Percentiles rank a stretch among this genome's conserved stretches.
Evolutionary conservation across 2,888 invertebrate genomes (phyloP).

Genomic region (Eupithecia dodoneata): DNA sequence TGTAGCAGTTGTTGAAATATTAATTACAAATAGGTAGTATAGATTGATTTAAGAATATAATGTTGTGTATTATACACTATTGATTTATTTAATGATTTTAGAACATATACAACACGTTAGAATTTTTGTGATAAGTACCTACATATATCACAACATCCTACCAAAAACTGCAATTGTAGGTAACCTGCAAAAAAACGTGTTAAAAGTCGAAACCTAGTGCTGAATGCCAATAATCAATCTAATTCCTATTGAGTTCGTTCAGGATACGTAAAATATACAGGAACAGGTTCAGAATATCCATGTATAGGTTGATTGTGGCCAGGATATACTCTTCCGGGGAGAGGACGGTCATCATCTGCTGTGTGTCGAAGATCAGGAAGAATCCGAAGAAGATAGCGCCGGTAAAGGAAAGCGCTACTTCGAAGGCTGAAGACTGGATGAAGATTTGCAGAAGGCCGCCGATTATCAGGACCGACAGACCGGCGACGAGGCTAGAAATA

Average conservation of each 20-base stretch:
- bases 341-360: conserved; percentile 91
- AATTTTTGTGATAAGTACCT: background rate
- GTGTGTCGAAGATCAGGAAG: conserved; percentile 93
- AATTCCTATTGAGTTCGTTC: conserved; percentile 84
- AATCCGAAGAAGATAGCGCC: conserved; percentile 91
- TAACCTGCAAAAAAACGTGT: background rate
- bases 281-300: conserved; percentile 95
- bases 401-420: conserved; percentile 88
- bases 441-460: conserved; percentile 90
- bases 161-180: background rate
- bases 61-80: too few species aligned
- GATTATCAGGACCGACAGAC: conserved; percentile 87
- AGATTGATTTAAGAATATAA: background rate
- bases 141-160: background rate
- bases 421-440: conserved; percentile 88
- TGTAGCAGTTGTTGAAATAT: background rate
- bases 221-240: conserved; percentile 39
- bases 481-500: conserved; percentile 86
- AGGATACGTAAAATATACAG: conserved; percentile 90
- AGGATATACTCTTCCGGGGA: conserved; percentile 95
- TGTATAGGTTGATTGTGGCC: conserved; percentile 93
- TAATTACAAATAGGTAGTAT: background rate
- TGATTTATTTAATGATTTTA: background rate
- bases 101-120: background rate
- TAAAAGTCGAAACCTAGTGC: background rate